Conservation (phyloP, 2,113 vertebrate genomes). For the Noturus placidus region DNA sequence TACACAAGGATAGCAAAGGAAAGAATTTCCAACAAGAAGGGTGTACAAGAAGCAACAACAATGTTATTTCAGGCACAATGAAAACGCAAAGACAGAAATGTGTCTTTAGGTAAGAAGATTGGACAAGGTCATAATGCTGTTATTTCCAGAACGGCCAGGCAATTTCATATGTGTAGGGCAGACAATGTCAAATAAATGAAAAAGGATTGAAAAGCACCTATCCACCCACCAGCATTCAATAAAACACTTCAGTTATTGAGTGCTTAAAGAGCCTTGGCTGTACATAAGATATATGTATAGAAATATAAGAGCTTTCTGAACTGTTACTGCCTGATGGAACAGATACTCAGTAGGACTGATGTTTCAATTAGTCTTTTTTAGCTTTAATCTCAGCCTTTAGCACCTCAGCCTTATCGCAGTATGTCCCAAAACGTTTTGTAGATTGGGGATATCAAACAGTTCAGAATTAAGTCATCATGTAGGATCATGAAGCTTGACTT, state of each 20-base stretch:
- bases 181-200: conserved; percentile 15
- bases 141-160: conserved; percentile 7
- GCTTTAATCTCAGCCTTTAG: not conserved
- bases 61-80: conserved; percentile 3
- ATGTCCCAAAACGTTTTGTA: not conserved
- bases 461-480: not conserved
- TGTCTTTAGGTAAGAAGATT: conserved; percentile 8
- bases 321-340: conserved; percentile 4
- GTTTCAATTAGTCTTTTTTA: conserved; percentile 15
- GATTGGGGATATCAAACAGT: not conserved
- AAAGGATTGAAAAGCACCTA: conserved; percentile 4
- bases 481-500: not conserved
- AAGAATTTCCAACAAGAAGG: not conserved
- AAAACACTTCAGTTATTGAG: conserved; percentile 25
- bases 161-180: conserved; percentile 2
- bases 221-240: not conserved
- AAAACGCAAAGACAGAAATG: not conserved
- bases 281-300: conserved; percentile 14
- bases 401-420: not conserved
- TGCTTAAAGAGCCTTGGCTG: conserved; percentile 6
- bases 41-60: not conserved
- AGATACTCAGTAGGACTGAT: conserved; percentile 12
- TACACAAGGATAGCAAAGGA: not conserved
- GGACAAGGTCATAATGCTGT: conserved; percentile 9
- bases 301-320: not conserved